phyloP scores from a whole-genome alignment of 2,113 vertebrate species.

The Dryoscopus gambensis region DNA sequence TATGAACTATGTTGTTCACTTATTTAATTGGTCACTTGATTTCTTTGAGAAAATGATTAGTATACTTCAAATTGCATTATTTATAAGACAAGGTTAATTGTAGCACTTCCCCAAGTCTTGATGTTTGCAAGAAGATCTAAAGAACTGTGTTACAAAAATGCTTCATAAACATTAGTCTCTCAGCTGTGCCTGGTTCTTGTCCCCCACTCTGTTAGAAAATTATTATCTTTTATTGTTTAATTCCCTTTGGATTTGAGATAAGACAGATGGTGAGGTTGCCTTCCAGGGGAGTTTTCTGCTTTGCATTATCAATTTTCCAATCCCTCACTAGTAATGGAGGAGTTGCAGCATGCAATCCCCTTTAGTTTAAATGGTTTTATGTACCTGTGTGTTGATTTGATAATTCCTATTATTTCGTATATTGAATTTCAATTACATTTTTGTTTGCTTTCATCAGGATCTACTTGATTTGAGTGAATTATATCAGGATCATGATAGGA shows the following conservation, averaged over 20 bases:
- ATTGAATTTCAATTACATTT: neutral
- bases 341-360: neutral
- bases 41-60: neutral
- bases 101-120: neutral
- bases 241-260: constrained; percentile 19
- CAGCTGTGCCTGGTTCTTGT: neutral
- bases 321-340: neutral
- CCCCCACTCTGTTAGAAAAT: constrained; percentile 4
- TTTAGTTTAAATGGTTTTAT: neutral
- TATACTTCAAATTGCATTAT: neutral
- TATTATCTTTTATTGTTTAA: constrained; percentile 38
- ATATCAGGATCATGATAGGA: neutral
- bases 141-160: neutral
- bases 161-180: neutral
- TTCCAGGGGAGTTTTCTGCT: constrained; percentile 10
- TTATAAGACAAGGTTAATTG: neutral
- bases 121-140: neutral
- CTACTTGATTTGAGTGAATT: neutral
- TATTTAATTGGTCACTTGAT: neutral
- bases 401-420: neutral
- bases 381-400: neutral
- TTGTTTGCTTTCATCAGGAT: neutral
- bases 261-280: constrained; percentile 39
- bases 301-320: constrained; percentile 18
- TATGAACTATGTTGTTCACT: neutral